These are phyloP conservation scores for Sarcophaga carnaria DNA, from an alignment of 2,888 invertebrate species.

Conservation along the genomic window DNA sequence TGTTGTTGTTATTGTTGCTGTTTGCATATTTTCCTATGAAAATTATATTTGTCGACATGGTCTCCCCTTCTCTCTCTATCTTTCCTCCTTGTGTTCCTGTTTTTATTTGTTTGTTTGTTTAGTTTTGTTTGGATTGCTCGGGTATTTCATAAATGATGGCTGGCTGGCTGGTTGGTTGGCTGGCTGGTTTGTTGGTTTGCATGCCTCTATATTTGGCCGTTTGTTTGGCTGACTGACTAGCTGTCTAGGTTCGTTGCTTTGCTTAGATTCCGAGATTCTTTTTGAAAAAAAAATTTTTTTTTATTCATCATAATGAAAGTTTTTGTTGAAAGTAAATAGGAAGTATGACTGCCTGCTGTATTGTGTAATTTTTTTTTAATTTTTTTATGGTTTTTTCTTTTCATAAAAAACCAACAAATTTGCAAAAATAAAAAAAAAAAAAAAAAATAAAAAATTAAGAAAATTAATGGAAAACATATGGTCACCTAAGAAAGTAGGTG, in stretches of 20 bases:
- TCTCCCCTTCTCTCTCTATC: background rate
- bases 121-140: background rate
- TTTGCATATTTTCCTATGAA: conserved; percentile 58
- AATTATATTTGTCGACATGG: conserved; percentile 55
- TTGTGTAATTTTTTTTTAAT: conserved; percentile 31
- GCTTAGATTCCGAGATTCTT: conserved; percentile 38
- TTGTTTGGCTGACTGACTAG: no score
- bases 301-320: conserved; percentile 35
- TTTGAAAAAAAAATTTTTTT: no score
- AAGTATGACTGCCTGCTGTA: conserved; percentile 40
- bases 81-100: no score
- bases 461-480: background rate
- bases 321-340: conserved; percentile 57
- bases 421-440: background rate
- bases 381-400: no score
- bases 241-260: background rate
- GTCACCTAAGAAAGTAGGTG: background rate
- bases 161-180: background rate
- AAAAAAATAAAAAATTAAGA: background rate
- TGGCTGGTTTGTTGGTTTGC: background rate
- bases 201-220: background rate
- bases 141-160: conserved; percentile 49
- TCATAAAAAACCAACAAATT: background rate
- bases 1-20: conserved; percentile 27
- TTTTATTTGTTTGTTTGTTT: no score